Evolutionary conservation across 2,113 vertebrate species (phyloP).

Genomic region (Hippocampus zosterae): DNA sequence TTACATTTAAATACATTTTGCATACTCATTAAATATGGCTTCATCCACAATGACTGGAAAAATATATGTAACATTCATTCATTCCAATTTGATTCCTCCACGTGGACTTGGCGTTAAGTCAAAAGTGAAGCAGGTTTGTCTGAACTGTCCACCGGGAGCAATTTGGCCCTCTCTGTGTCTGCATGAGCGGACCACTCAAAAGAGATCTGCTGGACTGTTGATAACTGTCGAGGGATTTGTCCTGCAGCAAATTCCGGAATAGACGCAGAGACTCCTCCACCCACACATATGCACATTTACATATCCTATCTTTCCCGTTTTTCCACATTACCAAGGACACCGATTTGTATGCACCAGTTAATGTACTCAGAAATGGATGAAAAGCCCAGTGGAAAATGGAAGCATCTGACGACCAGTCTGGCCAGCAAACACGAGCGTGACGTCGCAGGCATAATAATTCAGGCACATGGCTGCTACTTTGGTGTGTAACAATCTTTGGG

Average conservation of each 20-base stretch:
- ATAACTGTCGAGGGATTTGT: constrained; percentile 23
- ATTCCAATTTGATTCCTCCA: neutral
- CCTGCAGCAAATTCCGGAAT: constrained; percentile 14
- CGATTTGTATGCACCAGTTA: constrained; percentile 58
- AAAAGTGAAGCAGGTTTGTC: neutral
- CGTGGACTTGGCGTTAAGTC: neutral
- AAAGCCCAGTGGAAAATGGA: constrained; percentile 30
- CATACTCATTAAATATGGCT: neutral
- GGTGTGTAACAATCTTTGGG: constrained; percentile 13
- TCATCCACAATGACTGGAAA: neutral
- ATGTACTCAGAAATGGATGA: constrained; percentile 29
- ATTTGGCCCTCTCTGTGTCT: neutral
- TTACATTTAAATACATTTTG: neutral
- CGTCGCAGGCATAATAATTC: constrained; percentile 30
- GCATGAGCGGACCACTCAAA: constrained; percentile 6
- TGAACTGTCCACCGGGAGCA: neutral
- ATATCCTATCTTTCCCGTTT: constrained; percentile 12
- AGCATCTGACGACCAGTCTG: constrained; percentile 18
- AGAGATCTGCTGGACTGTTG: constrained; percentile 13
- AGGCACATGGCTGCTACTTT: constrained; percentile 9
- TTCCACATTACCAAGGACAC: constrained; percentile 40
- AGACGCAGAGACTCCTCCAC: constrained; percentile 15
- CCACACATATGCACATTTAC: constrained; percentile 3
- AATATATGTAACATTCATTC: neutral
- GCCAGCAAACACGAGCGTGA: neutral